These are phyloP conservation scores for Neodontobutis hainanensis DNA, from an alignment of 2,113 vertebrate species.

Conservation along the genomic window DNA sequence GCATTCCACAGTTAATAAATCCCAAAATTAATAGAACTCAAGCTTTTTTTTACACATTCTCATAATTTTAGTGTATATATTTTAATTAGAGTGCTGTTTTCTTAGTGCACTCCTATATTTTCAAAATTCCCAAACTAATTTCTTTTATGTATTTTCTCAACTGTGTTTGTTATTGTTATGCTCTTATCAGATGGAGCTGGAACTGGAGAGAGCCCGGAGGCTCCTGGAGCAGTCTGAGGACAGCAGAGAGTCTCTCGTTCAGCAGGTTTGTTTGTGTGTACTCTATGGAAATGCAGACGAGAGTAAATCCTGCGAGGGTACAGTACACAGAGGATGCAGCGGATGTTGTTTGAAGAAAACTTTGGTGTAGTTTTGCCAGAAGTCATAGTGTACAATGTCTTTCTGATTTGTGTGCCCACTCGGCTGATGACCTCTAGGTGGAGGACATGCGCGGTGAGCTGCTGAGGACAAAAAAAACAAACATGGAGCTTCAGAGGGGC, in stretches of 20 bases:
- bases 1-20: too few relatives aligned
- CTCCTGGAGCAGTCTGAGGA: conserved; percentile 85
- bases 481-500: conserved; percentile 76
- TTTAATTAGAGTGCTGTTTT: background rate
- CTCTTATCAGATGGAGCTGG: conserved; percentile 77
- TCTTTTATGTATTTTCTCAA: conserved; percentile 14
- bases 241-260: conserved; percentile 83
- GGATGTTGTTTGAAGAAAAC: background rate
- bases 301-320: conserved; percentile 14
- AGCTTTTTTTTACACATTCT: background rate
- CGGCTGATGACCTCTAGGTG: conserved; percentile 75
- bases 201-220: conserved; percentile 82
- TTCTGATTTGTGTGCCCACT: conserved; percentile 9
- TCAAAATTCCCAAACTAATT: background rate
- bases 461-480: conserved; percentile 81
- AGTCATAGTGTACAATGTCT: conserved; percentile 19
- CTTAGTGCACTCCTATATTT: background rate
- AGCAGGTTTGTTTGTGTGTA: conserved; percentile 81
- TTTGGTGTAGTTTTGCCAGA: background rate
- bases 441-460: conserved; percentile 86
- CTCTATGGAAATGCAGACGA: conserved; percentile 17
- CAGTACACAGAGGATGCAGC: background rate
- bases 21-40: too few relatives aligned
- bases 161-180: conserved; percentile 6
- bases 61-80: background rate